Conservation (phyloP, 2,113 vertebrate genomes). For the Neofelis nebulosa region DNA sequence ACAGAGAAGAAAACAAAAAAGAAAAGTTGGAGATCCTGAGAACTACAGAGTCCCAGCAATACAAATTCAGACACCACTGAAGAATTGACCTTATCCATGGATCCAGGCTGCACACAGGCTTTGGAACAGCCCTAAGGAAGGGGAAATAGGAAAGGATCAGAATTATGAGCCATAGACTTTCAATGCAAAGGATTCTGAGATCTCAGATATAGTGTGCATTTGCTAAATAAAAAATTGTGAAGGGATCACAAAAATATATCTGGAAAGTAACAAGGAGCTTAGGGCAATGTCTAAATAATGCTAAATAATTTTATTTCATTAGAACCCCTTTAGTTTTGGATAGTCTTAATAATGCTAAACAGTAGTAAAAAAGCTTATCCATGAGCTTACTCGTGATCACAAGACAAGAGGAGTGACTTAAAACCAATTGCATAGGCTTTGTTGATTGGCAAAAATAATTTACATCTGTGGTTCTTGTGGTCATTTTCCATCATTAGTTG, state of each 20-base stretch:
- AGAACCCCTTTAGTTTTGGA: background rate
- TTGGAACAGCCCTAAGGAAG: background rate
- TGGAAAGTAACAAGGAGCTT: background rate
- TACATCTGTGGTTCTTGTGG: background rate
- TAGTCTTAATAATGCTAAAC: background rate
- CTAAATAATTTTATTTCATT: background rate
- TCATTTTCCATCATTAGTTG: background rate
- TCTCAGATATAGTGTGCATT: background rate
- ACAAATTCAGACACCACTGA: conserved; percentile 81
- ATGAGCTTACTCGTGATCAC: background rate
- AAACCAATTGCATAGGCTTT: background rate
- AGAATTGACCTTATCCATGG: conserved; percentile 63
- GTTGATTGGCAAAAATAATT: background rate
- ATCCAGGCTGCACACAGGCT: background rate
- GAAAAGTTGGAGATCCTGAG: conserved; percentile 65
- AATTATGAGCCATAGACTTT: background rate
- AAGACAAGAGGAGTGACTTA: background rate
- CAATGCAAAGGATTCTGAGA: background rate
- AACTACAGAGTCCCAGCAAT: conserved; percentile 75
- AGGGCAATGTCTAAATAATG: background rate
- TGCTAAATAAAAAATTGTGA: background rate
- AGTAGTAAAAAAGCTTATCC: background rate
- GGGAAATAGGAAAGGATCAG: background rate
- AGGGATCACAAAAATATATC: background rate
- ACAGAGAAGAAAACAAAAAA: conserved; percentile 74